These are phyloP conservation scores for Hemiprocne comata DNA, from an alignment of 2,113 vertebrate genomes.

Conservation along the genomic window DNA sequence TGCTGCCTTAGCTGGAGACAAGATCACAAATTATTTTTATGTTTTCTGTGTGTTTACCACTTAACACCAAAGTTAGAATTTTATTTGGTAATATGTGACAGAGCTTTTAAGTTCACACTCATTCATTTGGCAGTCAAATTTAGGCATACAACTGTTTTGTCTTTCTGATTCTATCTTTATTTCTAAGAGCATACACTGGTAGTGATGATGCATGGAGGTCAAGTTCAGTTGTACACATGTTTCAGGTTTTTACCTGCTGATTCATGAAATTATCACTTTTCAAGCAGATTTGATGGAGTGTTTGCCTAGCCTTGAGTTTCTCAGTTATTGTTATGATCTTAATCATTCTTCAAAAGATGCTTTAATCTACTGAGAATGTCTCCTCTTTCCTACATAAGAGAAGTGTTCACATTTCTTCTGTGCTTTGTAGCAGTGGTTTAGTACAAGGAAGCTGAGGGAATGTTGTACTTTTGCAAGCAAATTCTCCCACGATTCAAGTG, in stretches of 20 bases:
- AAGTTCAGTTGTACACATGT: not conserved
- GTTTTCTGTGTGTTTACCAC: not conserved
- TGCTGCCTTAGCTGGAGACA: fast-evolving
- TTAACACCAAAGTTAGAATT: not conserved
- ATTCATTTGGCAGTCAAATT: not conserved
- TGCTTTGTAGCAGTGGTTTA: not conserved
- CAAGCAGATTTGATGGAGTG: not conserved
- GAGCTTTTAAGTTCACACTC: not conserved
- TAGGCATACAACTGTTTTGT: not conserved
- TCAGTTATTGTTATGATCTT: not conserved
- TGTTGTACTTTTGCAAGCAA: not conserved
- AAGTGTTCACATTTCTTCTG: not conserved
- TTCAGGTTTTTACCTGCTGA: not conserved
- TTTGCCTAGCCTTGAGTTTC: not conserved
- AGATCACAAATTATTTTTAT: not conserved
- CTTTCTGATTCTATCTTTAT: not conserved
- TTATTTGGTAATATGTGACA: not conserved
- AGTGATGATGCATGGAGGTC: not conserved
- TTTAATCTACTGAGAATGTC: not conserved
- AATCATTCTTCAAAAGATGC: not conserved
- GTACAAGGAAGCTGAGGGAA: not conserved
- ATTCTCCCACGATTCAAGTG: not conserved
- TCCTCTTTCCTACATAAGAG: not conserved
- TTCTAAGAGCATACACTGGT: not conserved
- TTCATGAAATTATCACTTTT: not conserved